A percentile compares a stretch with the other conserved stretches of the same genome.
Evolutionary conservation across 2,113 vertebrate genomes (phyloP).

Genomic region (Pipa parva): DNA sequence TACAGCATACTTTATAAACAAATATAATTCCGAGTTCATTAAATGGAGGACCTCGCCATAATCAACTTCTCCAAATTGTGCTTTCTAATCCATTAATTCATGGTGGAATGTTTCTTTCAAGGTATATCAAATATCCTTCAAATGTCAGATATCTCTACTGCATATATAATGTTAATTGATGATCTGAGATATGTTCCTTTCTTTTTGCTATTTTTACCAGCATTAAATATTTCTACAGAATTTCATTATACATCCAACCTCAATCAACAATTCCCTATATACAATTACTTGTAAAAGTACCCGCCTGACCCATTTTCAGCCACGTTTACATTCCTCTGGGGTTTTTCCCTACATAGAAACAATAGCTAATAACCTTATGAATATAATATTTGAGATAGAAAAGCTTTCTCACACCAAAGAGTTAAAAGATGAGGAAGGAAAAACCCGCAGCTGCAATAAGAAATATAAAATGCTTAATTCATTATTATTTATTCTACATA

Average conservation of each 20-base stretch:
- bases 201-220: not conserved
- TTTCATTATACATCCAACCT: conserved; percentile 18
- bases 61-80: no score
- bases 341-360: conserved; percentile 8
- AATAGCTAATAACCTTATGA: not conserved
- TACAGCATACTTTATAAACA: no score
- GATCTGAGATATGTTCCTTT: not conserved
- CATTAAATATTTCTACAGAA: not conserved
- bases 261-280: conserved; percentile 23
- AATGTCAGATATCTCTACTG: not conserved
- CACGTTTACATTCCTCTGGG: conserved; percentile 2
- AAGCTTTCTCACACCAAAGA: no score
- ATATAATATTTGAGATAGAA: not conserved
- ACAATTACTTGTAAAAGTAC: conserved; percentile 16
- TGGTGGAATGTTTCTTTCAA: not conserved
- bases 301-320: conserved; percentile 30
- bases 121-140: not conserved
- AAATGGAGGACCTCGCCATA: no score
- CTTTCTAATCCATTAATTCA: no score
- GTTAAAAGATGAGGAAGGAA: no score
- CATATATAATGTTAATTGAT: not conserved
- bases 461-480: no score
- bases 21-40: no score
- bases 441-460: no score
- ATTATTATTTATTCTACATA: no score